Evolutionary conservation across 2,113 vertebrate species (phyloP), one percentile per base, ranked within the genome.

Genomic region (Abramis brama): DNA sequence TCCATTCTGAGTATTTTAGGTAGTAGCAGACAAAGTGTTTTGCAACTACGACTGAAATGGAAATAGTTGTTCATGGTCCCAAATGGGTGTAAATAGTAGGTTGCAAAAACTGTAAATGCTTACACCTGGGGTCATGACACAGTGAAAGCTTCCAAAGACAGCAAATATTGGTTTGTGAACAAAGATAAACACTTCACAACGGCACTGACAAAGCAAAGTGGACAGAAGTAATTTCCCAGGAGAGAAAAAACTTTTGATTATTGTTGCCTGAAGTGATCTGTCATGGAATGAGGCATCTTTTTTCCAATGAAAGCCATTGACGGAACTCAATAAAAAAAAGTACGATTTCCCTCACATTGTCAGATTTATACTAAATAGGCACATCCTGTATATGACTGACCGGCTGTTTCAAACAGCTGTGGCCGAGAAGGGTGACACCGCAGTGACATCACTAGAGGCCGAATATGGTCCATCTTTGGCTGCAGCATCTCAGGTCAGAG

Each of bases 391-490:
- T 52, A 33, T 19, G 66, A 71, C 50, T 43, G 71, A 82, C 45
- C 19, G 8, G 33, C 82, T 59, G 68, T 74, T 59, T 73, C 30
- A n/a, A 43, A 74, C 21, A 83, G 50, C 82, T 73, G 73, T 83
- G 68, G 50, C 68, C 19, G 68, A 73, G 23, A 70, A 68, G 52
- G 45, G 62, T 43, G 59, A 15, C 59, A 81, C 25, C 2, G 11
- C 45, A 30, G 45, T 59, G 66, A 27, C 23, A 52, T 83, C 82
- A 83, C 6, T 12, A n/a, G 19, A 43, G 33, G 82, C 68, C 82
- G 43, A 74, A 74, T n/a, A 27, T 73, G 11, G 23, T 74, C 68
- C 4, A 33, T 43, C 47, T 83, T 83, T 83, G 82, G 82, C 50
- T 52, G 62, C 17, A 70, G 62, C 64, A 68, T 82, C 9, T 52